Conservation (phyloP, 2,797 vertebrate species). For the Pogonophryne albipinna region DNA sequence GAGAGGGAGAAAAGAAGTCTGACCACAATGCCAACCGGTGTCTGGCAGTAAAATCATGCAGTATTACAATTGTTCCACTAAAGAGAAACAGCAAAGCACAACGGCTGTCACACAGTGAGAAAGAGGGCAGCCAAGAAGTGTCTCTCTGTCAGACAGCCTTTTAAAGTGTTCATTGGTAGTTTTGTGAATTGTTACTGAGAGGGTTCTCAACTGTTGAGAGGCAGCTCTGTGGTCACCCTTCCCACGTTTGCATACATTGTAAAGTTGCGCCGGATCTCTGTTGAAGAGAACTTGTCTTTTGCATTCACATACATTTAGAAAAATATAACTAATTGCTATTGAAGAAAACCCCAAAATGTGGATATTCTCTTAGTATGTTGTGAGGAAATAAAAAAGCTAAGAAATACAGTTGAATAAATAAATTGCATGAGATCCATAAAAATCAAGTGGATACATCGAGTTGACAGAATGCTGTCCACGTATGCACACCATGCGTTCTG, state of each 20-base stretch:
- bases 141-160: conserved; percentile 63
- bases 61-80: conserved; percentile 82
- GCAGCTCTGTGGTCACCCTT: conserved; percentile 68
- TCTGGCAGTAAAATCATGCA: conserved; percentile 86
- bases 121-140: conserved; percentile 69
- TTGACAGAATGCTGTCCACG: conserved; percentile 69
- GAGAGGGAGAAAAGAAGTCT: conserved; percentile 70
- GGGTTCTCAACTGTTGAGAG: conserved; percentile 62
- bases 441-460: conserved; percentile 71
- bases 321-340: conserved; percentile 82
- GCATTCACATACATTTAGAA: conserved; percentile 76
- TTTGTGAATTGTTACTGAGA: conserved; percentile 62
- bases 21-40: conserved; percentile 78
- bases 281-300: conserved; percentile 63
- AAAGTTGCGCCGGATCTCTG: conserved; percentile 72
- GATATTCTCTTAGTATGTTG: conserved; percentile 68
- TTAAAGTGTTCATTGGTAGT: conserved; percentile 71
- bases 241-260: conserved; percentile 81
- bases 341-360: conserved; percentile 75
- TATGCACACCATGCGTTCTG: conserved; percentile 71
- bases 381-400: conserved; percentile 76
- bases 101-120: conserved; percentile 77
- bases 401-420: conserved; percentile 85
- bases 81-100: conserved; percentile 78
- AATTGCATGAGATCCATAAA: conserved; percentile 80